phyloP scores from a whole-genome alignment of 2,888 invertebrate genomes.

The Melanostoma scalare region DNA sequence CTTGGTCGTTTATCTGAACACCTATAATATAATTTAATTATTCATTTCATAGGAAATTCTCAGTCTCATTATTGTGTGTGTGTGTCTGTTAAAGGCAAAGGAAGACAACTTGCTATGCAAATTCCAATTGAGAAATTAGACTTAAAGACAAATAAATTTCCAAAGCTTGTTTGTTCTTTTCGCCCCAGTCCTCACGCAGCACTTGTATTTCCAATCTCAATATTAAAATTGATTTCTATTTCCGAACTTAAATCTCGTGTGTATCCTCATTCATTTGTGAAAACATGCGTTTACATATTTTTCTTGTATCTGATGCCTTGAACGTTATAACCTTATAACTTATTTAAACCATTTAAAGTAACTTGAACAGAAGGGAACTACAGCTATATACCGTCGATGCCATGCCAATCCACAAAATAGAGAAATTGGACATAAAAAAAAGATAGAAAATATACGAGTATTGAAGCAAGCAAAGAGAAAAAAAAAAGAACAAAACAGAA shows the following conservation, averaged over 20 bases:
- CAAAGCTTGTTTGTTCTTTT: no score
- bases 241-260: slow-evolving; percentile 18
- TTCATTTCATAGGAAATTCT: no score
- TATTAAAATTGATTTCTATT: slow-evolving; percentile 2
- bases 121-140: no score
- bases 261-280: slow-evolving; percentile 24
- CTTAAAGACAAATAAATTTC: no score
- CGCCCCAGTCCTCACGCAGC: no score
- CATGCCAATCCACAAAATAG: slow-evolving; percentile 11
- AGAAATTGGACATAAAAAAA: slow-evolving; percentile 12
- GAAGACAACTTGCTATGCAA: no score
- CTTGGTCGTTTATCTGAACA: no score
- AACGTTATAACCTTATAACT: slow-evolving; percentile 22
- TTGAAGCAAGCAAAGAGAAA: slow-evolving; percentile 10
- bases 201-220: no score
- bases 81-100: no score
- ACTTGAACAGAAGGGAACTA: slow-evolving; percentile 26
- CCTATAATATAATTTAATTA: no score
- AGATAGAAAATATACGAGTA: background rate
- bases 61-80: no score
- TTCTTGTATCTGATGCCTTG: background rate
- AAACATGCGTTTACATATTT: slow-evolving; percentile 4
- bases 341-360: slow-evolving; percentile 45
- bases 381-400: slow-evolving; percentile 1
- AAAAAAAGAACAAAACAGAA: background rate